Percentiles rank a stretch among this genome's conserved stretches.
These are phyloP conservation scores for Archivesica marissinica DNA, from an alignment of 1,140 invertebrate species.

Conservation along the genomic window DNA sequence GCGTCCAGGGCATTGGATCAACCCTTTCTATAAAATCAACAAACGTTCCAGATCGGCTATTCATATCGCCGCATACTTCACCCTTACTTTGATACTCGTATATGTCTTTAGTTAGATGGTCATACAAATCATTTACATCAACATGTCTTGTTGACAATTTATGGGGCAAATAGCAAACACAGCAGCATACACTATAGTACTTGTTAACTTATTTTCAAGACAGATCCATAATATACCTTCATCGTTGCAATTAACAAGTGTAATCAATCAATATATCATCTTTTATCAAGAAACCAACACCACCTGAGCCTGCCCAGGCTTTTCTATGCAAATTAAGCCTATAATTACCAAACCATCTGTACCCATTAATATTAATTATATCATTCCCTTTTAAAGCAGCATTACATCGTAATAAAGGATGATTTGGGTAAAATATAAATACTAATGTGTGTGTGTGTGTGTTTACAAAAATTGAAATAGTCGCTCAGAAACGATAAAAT, in stretches of 20 bases:
- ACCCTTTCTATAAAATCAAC: no score
- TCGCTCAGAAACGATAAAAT: no score
- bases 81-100: conserved; percentile 2
- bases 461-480: no score
- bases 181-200: neutral
- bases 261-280: neutral
- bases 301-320: conserved; percentile 14
- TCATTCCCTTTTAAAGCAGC: neutral
- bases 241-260: neutral
- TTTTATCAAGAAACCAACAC: no score
- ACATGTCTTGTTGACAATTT: neutral
- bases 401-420: no score
- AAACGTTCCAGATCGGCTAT: neutral
- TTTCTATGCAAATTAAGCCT: neutral
- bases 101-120: neutral
- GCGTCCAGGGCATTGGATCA: no score
- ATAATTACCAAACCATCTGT: neutral
- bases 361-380: neutral
- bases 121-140: no score
- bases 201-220: neutral
- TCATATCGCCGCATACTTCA: neutral
- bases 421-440: no score
- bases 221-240: conserved; percentile 32
- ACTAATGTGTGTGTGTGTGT: no score
- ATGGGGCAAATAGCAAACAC: neutral